phyloP scores from a whole-genome alignment of 30 jellyfish, hydroid and myxozoan species.

The Aurelia sp. region DNA sequence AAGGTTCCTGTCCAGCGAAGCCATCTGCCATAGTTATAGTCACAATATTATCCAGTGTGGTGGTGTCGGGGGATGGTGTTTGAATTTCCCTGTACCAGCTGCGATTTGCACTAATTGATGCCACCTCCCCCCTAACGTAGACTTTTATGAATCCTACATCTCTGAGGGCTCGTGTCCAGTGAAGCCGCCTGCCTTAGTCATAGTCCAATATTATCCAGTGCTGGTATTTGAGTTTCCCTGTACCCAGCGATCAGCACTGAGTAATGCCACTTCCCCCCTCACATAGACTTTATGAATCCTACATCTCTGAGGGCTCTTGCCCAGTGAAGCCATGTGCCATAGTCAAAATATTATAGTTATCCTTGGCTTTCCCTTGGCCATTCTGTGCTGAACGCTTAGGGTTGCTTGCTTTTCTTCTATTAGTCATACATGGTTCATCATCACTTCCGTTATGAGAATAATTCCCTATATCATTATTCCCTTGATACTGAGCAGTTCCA shows the following conservation, averaged over 20 bases:
- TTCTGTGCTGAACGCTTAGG: slow-evolving; percentile 29
- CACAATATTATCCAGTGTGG: too few relatives aligned
- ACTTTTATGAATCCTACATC: background rate
- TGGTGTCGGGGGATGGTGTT: too few relatives aligned
- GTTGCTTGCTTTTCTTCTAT: slow-evolving; percentile 21
- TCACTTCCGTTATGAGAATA: slow-evolving; percentile 21
- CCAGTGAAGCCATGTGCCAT: slow-evolving; percentile 8
- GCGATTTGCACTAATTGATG: too few relatives aligned
- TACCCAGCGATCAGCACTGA: too few relatives aligned
- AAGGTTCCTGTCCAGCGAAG: too few relatives aligned
- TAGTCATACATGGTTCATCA: slow-evolving; percentile 29
- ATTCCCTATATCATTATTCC: background rate
- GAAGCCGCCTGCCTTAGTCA: too few relatives aligned
- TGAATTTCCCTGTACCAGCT: too few relatives aligned
- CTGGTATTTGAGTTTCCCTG: too few relatives aligned
- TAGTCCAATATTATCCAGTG: too few relatives aligned
- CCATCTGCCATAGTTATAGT: too few relatives aligned
- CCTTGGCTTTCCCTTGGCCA: background rate
- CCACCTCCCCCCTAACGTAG: too few relatives aligned
- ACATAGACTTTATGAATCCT: background rate
- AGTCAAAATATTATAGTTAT: background rate
- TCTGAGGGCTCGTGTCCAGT: background rate
- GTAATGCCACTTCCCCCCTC: too few relatives aligned
- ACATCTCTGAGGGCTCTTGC: background rate
- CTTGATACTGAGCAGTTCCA: background rate